Conservation (phyloP, 1,140 invertebrate genomes). For the Hydropsyche tenuis region DNA sequence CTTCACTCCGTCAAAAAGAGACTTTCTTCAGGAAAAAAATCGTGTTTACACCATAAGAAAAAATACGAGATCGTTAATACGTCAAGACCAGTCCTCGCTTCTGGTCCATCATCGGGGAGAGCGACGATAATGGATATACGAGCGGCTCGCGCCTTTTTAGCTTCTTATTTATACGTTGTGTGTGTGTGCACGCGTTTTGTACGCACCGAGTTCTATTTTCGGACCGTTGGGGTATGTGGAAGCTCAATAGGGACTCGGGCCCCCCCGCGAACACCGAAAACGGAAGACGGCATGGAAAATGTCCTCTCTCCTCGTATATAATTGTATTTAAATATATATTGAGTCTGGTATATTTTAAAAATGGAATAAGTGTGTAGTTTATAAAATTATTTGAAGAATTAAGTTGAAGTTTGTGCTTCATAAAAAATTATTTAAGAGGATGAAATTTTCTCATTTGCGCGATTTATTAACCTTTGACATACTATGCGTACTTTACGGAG, state of each 20-base stretch:
- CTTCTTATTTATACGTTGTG: neutral
- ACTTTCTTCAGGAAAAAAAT: neutral
- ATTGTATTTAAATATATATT: too few relatives aligned
- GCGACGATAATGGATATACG: neutral
- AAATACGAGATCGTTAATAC: slow-evolving; percentile 16
- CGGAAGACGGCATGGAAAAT: too few relatives aligned
- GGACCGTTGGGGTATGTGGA: neutral
- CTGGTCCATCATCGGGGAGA: neutral
- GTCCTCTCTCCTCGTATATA: too few relatives aligned
- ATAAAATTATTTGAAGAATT: too few relatives aligned
- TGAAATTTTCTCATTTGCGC: too few relatives aligned
- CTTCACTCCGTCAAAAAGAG: too few relatives aligned
- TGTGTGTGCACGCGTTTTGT: neutral
- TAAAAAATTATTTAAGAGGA: too few relatives aligned
- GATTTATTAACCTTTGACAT: too few relatives aligned
- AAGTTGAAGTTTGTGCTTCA: too few relatives aligned
- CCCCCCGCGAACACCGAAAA: slow-evolving; percentile 9
- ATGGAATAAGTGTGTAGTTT: too few relatives aligned
- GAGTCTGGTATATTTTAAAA: too few relatives aligned
- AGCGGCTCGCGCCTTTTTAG: slow-evolving; percentile 13
- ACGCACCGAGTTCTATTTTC: neutral
- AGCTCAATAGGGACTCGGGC: neutral
- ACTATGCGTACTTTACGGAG: neutral
- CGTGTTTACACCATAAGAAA: neutral
- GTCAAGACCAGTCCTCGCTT: neutral